Conservation (phyloP, 2,797 vertebrate species). For the Streptopelia turtur region DNA sequence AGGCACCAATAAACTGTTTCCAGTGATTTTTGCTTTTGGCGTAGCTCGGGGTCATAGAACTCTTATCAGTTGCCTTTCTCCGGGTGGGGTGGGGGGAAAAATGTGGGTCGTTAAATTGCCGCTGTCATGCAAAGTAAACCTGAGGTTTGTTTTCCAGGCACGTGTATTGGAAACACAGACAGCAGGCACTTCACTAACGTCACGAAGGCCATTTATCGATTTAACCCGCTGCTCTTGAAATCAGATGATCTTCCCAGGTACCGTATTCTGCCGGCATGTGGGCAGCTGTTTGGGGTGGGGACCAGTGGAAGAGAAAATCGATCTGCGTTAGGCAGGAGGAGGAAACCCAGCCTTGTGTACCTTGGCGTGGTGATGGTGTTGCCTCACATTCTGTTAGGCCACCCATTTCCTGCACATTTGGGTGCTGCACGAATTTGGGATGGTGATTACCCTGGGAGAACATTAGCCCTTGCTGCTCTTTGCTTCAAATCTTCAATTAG, state of each 20-base stretch:
- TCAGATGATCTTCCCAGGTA: conserved; percentile 85
- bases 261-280: background rate
- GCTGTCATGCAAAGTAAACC: background rate
- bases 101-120: background rate
- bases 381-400: background rate
- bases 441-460: background rate
- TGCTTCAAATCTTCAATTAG: fast-evolving
- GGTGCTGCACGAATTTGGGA: background rate
- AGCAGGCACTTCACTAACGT: conserved; percentile 89
- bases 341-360: conserved; percentile 18
- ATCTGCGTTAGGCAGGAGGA: background rate
- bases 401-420: conserved; percentile 7
- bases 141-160: conserved; percentile 75
- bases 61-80: background rate
- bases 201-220: conserved; percentile 87
- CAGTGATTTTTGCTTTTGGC: background rate
- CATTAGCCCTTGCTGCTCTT: background rate
- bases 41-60: background rate
- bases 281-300: background rate
- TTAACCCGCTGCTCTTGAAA: conserved; percentile 82
- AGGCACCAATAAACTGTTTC: background rate
- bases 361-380: background rate
- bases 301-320: background rate
- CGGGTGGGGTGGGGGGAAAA: background rate
- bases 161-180: conserved; percentile 92